Evolutionary conservation across 2,113 vertebrate species (phyloP).

Genomic region (Trogon melanurus): DNA sequence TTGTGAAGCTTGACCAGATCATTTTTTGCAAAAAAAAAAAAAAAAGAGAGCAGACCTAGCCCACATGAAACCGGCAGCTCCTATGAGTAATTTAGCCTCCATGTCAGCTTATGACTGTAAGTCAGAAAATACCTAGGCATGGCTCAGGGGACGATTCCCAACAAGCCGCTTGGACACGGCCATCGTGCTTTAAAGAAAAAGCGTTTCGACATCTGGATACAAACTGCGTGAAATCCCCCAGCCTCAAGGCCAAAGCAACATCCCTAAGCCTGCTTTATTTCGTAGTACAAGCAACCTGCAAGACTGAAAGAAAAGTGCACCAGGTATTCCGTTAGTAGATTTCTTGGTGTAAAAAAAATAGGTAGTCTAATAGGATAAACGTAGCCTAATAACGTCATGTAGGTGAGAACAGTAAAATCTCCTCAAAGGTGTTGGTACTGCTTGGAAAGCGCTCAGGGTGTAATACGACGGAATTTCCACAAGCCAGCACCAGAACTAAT

Average conservation of each 20-base stretch:
- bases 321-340: background rate
- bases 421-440: background rate
- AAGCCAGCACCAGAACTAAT: background rate
- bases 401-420: background rate
- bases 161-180: background rate
- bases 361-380: background rate
- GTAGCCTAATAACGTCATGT: background rate
- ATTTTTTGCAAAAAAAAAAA: background rate
- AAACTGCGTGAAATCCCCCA: background rate
- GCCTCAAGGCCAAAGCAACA: background rate
- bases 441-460: background rate
- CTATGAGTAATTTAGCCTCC: background rate
- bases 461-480: background rate
- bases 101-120: background rate
- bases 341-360: background rate
- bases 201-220: background rate
- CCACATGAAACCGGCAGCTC: background rate
- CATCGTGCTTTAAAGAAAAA: background rate
- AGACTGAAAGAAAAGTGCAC: background rate
- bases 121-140: background rate
- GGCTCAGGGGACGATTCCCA: background rate
- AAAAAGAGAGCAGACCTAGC: background rate
- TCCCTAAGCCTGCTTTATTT: background rate
- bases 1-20: background rate
- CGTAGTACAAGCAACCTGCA: rapidly evolving